Conservation (phyloP, 2,888 invertebrate genomes). For the Hylaea fasciaria region DNA sequence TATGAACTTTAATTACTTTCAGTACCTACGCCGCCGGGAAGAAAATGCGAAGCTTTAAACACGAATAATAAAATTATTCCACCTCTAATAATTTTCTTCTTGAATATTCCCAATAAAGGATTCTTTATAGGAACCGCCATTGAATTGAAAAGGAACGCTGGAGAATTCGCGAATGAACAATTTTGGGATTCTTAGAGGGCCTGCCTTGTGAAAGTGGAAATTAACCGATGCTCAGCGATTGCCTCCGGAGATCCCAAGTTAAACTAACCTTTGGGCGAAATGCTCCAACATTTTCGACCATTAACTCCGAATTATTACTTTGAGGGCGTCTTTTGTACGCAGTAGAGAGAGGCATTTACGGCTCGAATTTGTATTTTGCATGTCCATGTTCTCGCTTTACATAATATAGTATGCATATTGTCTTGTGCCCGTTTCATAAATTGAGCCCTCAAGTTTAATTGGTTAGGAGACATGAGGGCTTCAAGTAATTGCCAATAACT, state of each 20-base stretch:
- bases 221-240: constrained; percentile 51
- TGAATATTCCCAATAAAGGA: constrained; percentile 37
- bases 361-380: constrained; percentile 34
- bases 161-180: constrained; percentile 52
- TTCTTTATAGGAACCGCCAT: constrained; percentile 48
- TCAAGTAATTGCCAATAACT: constrained; percentile 18
- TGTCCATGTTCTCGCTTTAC: neutral
- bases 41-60: too few relatives aligned
- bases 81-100: constrained; percentile 22
- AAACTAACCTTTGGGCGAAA: constrained; percentile 46
- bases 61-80: constrained; percentile 12
- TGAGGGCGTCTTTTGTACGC: constrained; percentile 44
- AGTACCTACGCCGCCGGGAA: too few relatives aligned
- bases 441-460: constrained; percentile 6
- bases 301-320: constrained; percentile 49
- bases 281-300: constrained; percentile 40
- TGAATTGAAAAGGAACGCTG: constrained; percentile 49
- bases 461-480: constrained; percentile 9
- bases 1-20: too few relatives aligned
- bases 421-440: constrained; percentile 11
- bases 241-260: constrained; percentile 33
- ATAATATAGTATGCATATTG: constrained; percentile 5
- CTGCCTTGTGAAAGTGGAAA: constrained; percentile 45
- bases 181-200: constrained; percentile 50
- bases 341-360: constrained; percentile 36